A percentile compares a stretch with the other conserved stretches of the same genome.
These are phyloP conservation scores for Parambassis ranga DNA, from an alignment of 2,797 vertebrate species.

Conservation along the genomic window DNA sequence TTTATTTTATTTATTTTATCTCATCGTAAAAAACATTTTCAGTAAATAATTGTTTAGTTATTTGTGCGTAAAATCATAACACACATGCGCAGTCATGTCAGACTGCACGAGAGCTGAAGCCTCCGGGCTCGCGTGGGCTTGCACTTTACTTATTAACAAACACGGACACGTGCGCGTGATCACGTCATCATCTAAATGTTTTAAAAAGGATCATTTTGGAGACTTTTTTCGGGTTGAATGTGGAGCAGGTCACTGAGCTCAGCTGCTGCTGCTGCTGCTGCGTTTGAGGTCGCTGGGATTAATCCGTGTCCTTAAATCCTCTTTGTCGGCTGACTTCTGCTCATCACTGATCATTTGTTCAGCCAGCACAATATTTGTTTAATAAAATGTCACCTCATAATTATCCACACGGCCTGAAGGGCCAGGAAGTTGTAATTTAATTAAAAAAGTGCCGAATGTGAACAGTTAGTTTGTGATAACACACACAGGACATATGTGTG, in stretches of 20 bases:
- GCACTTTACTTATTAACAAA: too few relatives aligned
- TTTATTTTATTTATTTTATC: too few relatives aligned
- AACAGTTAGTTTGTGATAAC: too few relatives aligned
- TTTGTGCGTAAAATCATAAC: background rate
- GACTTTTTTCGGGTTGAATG: constrained; percentile 23
- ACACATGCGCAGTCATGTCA: too few relatives aligned
- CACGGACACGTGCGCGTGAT: too few relatives aligned
- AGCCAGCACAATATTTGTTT: background rate
- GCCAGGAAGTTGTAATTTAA: too few relatives aligned
- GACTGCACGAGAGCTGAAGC: too few relatives aligned
- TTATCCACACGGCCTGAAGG: too few relatives aligned
- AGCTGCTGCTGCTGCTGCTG: constrained; percentile 51
- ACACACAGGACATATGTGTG: too few relatives aligned
- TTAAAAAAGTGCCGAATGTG: background rate
- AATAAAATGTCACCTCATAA: too few relatives aligned
- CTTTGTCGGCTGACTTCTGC: constrained; percentile 46
- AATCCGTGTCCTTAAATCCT: constrained; percentile 54
- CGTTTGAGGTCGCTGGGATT: constrained; percentile 66
- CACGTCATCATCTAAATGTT: fast-evolving
- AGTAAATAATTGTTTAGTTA: background rate
- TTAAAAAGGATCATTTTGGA: background rate
- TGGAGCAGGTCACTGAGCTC: constrained; percentile 38
- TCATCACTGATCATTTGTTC: constrained; percentile 39
- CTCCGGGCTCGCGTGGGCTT: too few relatives aligned
- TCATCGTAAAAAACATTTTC: background rate